phyloP scores from a whole-genome alignment of 2,113 vertebrate genomes.

The Fregetta grallaria region DNA sequence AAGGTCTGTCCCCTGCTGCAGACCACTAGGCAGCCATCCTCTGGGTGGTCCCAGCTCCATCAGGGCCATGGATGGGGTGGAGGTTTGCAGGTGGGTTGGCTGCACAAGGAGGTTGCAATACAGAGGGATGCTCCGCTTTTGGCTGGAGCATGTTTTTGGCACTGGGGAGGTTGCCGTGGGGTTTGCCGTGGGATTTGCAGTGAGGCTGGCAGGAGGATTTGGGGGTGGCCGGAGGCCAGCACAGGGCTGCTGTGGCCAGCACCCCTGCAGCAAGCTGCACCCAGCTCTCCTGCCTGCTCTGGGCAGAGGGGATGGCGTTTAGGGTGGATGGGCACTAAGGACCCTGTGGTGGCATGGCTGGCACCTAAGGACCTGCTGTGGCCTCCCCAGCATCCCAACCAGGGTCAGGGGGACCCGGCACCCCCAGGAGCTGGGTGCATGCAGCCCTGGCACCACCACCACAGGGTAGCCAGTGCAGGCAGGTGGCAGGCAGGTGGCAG shows the following conservation, averaged over 20 bases:
- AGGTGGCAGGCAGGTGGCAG: not conserved
- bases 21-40: not conserved
- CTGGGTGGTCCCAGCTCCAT: not conserved
- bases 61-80: accelerated
- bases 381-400: not conserved
- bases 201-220: not conserved
- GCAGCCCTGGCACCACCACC: not conserved
- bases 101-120: not conserved
- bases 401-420: not conserved
- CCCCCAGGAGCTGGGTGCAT: not conserved
- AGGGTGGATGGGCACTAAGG: accelerated
- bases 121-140: not conserved
- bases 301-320: not conserved
- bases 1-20: not conserved
- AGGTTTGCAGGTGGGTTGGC: too few species aligned
- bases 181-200: not conserved
- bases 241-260: not conserved
- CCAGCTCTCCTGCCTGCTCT: not conserved
- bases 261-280: not conserved
- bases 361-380: not conserved
- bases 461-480: accelerated
- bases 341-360: not conserved
- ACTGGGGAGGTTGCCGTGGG: accelerated
- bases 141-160: not conserved
- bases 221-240: not conserved